Conservation (phyloP, 2,888 invertebrate species). For the Tipula helvola region DNA sequence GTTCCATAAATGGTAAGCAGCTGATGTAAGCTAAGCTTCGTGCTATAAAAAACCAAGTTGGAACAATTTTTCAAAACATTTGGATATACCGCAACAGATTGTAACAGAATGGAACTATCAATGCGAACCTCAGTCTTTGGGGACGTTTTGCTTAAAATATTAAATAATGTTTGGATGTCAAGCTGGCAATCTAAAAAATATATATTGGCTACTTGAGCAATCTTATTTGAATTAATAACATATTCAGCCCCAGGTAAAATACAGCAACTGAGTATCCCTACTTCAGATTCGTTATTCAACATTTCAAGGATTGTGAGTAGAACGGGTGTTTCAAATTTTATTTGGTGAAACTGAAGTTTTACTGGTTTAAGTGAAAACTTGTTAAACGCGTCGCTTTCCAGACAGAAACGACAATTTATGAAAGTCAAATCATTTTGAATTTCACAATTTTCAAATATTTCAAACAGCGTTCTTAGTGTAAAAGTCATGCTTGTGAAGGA, state of each 20-base stretch:
- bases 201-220: background rate
- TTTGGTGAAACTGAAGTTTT: background rate
- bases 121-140: background rate
- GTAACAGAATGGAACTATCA: background rate
- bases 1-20: no score
- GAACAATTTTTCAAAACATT: background rate
- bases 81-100: background rate
- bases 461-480: background rate
- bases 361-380: background rate
- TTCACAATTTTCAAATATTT: background rate
- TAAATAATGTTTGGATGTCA: background rate
- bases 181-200: background rate
- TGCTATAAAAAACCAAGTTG: background rate
- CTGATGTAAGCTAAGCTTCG: no score
- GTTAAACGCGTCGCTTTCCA: background rate
- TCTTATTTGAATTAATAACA: background rate
- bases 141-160: background rate
- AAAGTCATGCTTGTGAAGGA: background rate
- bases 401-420: background rate
- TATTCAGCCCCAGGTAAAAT: background rate
- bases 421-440: background rate
- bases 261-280: background rate
- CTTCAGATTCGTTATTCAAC: background rate
- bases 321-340: background rate
- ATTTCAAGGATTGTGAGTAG: background rate